Evolutionary conservation across 2,888 invertebrate species (phyloP), one percentile per base, ranked within the genome.

Genomic region (Pandemis heparana): DNA sequence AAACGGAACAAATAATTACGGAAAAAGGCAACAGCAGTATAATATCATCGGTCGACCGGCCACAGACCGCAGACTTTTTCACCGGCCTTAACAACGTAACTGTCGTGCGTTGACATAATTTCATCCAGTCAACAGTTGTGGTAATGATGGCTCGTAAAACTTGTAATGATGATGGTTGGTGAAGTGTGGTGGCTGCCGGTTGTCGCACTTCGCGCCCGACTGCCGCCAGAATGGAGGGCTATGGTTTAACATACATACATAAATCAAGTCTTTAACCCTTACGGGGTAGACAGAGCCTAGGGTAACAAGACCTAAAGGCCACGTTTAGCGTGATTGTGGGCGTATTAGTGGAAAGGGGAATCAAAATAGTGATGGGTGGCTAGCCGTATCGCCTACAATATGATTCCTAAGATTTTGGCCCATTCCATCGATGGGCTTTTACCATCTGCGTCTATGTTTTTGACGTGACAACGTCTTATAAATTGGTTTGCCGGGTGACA

Each of bases 41-140:
- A 70, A 74, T 74, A 51, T 60, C 69, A 18, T 69, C 65, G 74
- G 77, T 78, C 67, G 75, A 72, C 51, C 61, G 70, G 75, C 75
- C 62, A 75, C 76, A 73, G 71, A 78, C 78, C 78, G 76, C 79
- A 77, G 64, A 67, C 62, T 72, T 79, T 79, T 80, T 78, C 79
- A 76, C 73, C 65, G 69, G 61, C 62, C 65, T 60, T 77, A 74
- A 75, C 77, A 76, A 76, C 78, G 74, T 79, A 79, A 80, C 80
- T 80, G 80, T 80, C 73, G 71, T 67, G 51, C 75, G 73, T 78
- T 79, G 80, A 80, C 81, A 81, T 80, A 78, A 79, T 81, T 81
- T 77, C 78, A 66, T 74, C 67, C 75, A 77, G 77, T 74, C 76
- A 74, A 74, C 76, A 71, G 73, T 70, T 75, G 71, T 64, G 66